Base-by-base conservation (phyloP, 2,797 vertebrate genomes). In the Melanotaenia trifasciata region DNA sequence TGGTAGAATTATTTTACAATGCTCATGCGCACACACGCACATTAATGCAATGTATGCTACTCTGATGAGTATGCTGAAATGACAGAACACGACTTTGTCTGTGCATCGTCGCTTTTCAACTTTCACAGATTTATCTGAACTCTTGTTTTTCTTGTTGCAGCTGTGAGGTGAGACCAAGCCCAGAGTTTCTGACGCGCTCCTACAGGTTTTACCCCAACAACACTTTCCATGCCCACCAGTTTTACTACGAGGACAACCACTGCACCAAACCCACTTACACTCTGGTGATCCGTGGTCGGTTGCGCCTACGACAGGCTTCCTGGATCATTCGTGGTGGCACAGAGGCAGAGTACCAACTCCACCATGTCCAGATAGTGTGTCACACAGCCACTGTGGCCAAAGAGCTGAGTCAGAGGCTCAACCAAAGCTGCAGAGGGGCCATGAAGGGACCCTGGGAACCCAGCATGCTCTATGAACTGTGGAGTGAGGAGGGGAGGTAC, bases 301-400 rank as follows among this genome's bases (percentile, higher is more conserved):
- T 98, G 56, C 96, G 96, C 3, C 90, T 98, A 1, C 97, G 96
- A 2, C 97, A 99, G 88, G 96, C 97, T 5, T 99, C 98, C 77
- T 99, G 98, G 98, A 98, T 99, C 92, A 96, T 97, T 73, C 96
- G 97, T 0, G 98, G 98, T 0, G 97, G 96, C 64, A 99, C 98
- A 0, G 97, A 99, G 84, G 97, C 97, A 0, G 97, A 99, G 87
- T 98, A 99, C 68, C 96, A 98, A 78, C 93, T 99, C 43, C 96
- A 97, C 79, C 92, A 80, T 0, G 79, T 96, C 45, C 95, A 96
- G 89, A 90, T 97, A 72, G 94, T 97, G 76, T 96, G 94, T 79
- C 98, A 99, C 91, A 96, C 92, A 0, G 92, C 95, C 63, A 77
- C 89, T 0, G 83, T 94, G 20, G 96, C 96, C 56, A 94, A 95